Percentiles rank a stretch among this genome's conserved stretches.
Conservation (phyloP, 2,113 vertebrate species). For the Lasiurus borealis region DNA sequence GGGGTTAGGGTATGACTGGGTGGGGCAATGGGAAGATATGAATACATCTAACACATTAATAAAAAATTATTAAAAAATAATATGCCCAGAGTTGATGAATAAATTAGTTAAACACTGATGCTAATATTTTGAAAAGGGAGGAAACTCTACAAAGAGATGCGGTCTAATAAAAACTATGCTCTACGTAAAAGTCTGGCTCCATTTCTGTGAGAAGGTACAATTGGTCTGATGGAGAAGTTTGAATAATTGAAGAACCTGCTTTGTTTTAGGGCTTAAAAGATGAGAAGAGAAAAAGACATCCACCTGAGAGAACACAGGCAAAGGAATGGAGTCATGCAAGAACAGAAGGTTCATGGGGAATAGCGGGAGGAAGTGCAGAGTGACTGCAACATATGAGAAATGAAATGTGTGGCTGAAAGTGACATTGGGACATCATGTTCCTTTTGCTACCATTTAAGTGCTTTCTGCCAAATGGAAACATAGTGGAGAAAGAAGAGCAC, state of each 20-base stretch:
- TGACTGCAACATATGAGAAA: neutral
- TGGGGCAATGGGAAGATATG: no score
- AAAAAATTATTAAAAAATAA: neutral
- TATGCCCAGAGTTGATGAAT: neutral
- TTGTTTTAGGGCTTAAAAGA: neutral
- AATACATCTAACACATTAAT: no score
- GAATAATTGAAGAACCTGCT: neutral
- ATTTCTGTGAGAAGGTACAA: neutral
- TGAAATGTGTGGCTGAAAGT: neutral
- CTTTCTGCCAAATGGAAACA: neutral
- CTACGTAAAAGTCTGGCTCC: neutral
- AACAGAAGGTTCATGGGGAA: neutral
- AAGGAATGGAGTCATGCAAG: neutral
- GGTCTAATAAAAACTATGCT: neutral
- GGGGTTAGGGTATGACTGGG: no score
- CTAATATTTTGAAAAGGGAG: neutral
- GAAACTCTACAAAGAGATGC: neutral
- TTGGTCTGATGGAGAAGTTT: neutral
- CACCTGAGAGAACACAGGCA: neutral
- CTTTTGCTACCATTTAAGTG: neutral
- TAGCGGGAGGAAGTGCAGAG: neutral
- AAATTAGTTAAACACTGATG: neutral
- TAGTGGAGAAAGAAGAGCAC: neutral
- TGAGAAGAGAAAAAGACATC: neutral
- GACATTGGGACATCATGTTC: neutral